A percentile compares a stretch with the other conserved stretches of the same genome.
phyloP scores from a whole-genome alignment of 2,113 vertebrate species.

The Cyrtonyx montezumae region DNA sequence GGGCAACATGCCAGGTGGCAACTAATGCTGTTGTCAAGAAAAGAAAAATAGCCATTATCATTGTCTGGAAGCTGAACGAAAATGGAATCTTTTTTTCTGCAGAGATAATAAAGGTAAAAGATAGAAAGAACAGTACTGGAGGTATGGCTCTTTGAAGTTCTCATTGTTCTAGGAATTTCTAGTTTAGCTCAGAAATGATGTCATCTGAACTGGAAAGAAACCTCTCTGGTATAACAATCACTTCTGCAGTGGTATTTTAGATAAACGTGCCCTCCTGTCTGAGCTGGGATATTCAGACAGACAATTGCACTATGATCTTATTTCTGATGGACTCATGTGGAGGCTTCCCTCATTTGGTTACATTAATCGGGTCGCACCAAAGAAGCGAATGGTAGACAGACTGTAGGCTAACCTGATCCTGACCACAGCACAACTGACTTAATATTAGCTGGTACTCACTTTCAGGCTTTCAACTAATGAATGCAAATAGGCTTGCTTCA shows the following conservation, averaged over 20 bases:
- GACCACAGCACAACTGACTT: background rate
- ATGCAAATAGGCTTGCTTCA: background rate
- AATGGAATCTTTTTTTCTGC: background rate
- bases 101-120: background rate
- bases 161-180: background rate
- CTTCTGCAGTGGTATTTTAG: background rate
- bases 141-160: background rate
- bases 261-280: background rate
- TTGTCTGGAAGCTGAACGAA: background rate
- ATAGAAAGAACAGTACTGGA: background rate
- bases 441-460: background rate
- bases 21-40: background rate
- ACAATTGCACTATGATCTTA: background rate
- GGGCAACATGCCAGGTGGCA: background rate
- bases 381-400: background rate
- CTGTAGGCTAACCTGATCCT: background rate
- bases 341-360: background rate
- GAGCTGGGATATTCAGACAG: background rate
- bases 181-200: background rate
- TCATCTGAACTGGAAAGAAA: background rate
- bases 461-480: background rate
- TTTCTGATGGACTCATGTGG: background rate
- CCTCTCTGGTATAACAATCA: background rate
- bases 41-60: background rate
- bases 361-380: background rate